Evolutionary conservation across 2,113 vertebrate species (phyloP).

Genomic region (Zosterops hypoxanthus): DNA sequence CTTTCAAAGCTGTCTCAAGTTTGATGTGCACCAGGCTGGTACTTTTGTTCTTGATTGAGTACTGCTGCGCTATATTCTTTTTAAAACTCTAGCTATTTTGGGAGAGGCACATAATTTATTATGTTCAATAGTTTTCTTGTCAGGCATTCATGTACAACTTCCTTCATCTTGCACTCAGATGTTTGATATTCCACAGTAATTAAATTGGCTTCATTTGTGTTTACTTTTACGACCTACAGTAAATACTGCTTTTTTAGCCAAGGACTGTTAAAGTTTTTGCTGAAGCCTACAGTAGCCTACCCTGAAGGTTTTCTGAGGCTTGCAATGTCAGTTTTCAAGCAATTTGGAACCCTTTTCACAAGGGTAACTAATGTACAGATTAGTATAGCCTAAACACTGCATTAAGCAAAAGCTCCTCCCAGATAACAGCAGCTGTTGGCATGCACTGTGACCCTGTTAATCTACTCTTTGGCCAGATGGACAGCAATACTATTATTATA

Average conservation of each 20-base stretch:
- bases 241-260: neutral
- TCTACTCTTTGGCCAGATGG: neutral
- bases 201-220: neutral
- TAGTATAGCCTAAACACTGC: neutral
- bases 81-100: constrained; percentile 55
- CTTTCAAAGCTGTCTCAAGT: constrained; percentile 48
- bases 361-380: neutral
- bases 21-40: constrained; percentile 23
- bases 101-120: constrained; percentile 61
- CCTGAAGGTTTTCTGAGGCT: neutral
- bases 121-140: constrained; percentile 59
- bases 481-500: neutral
- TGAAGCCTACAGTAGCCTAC: neutral
- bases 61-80: constrained; percentile 41
- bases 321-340: neutral
- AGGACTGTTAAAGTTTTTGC: neutral
- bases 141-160: constrained; percentile 20
- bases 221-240: constrained; percentile 1
- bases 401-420: neutral
- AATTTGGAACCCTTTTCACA: neutral
- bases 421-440: neutral
- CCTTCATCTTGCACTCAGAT: constrained; percentile 47
- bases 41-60: constrained; percentile 61
- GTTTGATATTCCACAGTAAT: constrained; percentile 42
- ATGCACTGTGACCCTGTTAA: neutral